Conservation (phyloP, 2,797 vertebrate species). For the Anguilla megastoma region DNA sequence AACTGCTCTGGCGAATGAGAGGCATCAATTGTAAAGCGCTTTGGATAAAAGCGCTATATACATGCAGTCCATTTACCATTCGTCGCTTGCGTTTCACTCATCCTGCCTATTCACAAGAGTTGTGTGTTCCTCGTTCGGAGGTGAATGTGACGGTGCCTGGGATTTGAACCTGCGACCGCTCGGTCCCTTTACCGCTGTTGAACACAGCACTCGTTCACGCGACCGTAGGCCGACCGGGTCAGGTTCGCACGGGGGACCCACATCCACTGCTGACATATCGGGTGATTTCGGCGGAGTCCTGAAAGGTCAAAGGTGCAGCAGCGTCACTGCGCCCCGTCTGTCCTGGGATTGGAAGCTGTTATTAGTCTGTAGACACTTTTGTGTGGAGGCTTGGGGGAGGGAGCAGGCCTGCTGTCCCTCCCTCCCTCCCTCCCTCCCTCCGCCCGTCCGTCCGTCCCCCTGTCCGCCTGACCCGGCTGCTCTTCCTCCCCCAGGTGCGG, state of each 20-base stretch:
- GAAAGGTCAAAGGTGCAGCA: not conserved
- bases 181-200: not conserved
- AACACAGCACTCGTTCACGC: too few relatives aligned
- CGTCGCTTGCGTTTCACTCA: not conserved
- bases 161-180: not conserved
- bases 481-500: conserved; percentile 77
- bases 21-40: too few relatives aligned
- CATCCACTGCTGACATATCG: too few relatives aligned
- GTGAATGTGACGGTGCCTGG: not conserved
- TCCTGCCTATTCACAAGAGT: not conserved
- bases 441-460: not conserved
- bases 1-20: too few relatives aligned
- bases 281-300: too few relatives aligned
- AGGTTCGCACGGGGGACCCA: too few relatives aligned
- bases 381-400: not conserved
- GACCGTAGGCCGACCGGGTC: too few relatives aligned
- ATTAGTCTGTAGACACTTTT: not conserved
- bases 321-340: not conserved
- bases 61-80: too few relatives aligned
- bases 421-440: not conserved
- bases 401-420: not conserved
- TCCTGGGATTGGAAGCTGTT: not conserved
- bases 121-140: not conserved
- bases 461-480: not conserved
- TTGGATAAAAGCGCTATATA: too few relatives aligned